Base-by-base conservation (phyloP, 2,888 invertebrate species). In the Mimas tiliae region DNA sequence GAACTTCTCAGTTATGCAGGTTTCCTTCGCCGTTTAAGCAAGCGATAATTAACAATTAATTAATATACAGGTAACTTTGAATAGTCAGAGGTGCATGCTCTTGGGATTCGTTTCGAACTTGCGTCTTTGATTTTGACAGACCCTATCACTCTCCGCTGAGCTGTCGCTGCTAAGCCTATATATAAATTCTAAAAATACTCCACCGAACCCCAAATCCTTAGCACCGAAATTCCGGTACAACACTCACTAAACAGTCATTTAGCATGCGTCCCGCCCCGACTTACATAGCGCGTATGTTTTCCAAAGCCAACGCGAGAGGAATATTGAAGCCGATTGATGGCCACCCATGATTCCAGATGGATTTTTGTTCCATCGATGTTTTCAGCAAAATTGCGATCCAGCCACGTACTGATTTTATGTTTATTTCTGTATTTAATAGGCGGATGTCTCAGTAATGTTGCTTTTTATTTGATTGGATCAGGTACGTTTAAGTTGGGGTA, bases 221-320 rank as follows among this genome's bases (percentile, higher is more conserved):
- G n/a, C 50, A 33, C 14, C 8, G 6, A 27, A 52, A 52, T 21
- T 52, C 53, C 9, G 19, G n/a, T 33, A 52, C 33, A 52, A 52
- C 52, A 52, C 38, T 12, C 42, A 19, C 65, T 76, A 77, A 75
- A 70, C 64, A 74, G 74, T 71, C 70, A 66, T 69, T 76, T 76
- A 72, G 71, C 74, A 76, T 76, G 76, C 79, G 69, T 69, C 58
- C 66, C 67, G 69, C 65, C 72, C 69, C 73, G 72, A 69, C 71
- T 76, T 74, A 73, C 78, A 77, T 75, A 70, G 70, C 78, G 70
- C 70, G 73, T 75, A 75, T 79, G 80, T 78, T 80, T 82, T 78
- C 78, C 74, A 72, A 65, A 82, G 27, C 62, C 62, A 33, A 48
- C 82, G 82, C 77, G 75, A 58, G 62, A 66, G 71, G 82, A 76